Evolutionary conservation across 2,113 vertebrate genomes (phyloP).

Genomic region (Silurus asotus): DNA sequence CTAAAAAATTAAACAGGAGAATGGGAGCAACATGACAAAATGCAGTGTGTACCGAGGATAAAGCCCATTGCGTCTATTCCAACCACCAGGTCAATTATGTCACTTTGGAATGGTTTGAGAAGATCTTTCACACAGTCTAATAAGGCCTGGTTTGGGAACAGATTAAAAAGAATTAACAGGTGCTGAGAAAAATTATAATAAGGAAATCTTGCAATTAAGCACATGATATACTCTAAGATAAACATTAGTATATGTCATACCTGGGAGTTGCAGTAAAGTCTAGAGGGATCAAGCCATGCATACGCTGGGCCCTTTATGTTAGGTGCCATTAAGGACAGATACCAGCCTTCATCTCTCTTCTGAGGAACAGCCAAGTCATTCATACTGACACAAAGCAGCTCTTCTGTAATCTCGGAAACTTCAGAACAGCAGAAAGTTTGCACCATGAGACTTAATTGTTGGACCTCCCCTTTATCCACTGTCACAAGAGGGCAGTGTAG

Average conservation of each 20-base stretch:
- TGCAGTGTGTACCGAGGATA: conserved; percentile 78
- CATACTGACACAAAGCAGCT: conserved; percentile 60
- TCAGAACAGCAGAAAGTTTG: not conserved
- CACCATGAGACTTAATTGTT: not conserved
- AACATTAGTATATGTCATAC: conserved; percentile 60
- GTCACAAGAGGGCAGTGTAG: not conserved
- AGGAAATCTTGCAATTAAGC: not conserved
- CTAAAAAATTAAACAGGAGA: conserved; percentile 55
- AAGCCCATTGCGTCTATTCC: conserved; percentile 91
- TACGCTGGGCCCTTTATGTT: conserved; percentile 80
- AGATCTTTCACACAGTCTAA: conserved; percentile 81
- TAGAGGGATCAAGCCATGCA: conserved; percentile 87
- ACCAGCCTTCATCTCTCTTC: conserved; percentile 76
- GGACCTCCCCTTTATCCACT: too few relatives aligned
- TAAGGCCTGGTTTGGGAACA: conserved; percentile 70
- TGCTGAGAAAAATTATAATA: not conserved
- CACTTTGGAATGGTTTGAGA: conserved; percentile 75
- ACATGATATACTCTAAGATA: not conserved
- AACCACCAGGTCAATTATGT: conserved; percentile 79
- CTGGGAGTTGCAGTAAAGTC: conserved; percentile 84
- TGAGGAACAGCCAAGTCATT: conserved; percentile 64
- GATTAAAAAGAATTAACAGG: conserved; percentile 49
- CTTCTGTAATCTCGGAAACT: not conserved
- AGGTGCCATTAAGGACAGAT: conserved; percentile 83
- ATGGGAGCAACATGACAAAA: not conserved